phyloP scores from a whole-genome alignment of 2,888 invertebrate genomes.

The Strigamia transsilvanica region DNA sequence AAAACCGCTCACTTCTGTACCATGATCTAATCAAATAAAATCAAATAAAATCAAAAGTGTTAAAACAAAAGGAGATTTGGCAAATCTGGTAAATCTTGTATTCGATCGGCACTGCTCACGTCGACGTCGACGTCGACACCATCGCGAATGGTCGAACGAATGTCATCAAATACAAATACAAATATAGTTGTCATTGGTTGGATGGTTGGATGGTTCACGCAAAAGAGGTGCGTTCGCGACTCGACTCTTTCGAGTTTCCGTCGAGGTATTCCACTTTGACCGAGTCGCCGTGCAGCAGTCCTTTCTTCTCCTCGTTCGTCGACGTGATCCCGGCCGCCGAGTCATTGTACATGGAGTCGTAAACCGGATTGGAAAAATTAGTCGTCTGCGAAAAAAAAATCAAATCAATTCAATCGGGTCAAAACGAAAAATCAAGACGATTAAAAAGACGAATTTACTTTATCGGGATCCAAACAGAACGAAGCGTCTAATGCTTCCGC shows the following conservation, averaged over 20 bases:
- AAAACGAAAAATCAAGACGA: neutral
- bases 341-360: conserved; percentile 78
- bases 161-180: neutral
- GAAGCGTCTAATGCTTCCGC: conserved; percentile 65
- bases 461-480: conserved; percentile 71
- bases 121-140: neutral
- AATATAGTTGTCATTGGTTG: neutral
- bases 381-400: conserved; percentile 67
- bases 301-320: conserved; percentile 65
- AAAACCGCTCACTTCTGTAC: neutral
- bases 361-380: conserved; percentile 86
- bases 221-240: conserved; percentile 54
- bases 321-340: conserved; percentile 59
- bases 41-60: neutral
- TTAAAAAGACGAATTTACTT: conserved; percentile 64
- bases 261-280: conserved; percentile 56
- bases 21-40: neutral
- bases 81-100: neutral
- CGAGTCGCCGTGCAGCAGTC: conserved; percentile 61
- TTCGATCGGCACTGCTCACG: neutral
- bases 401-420: conserved; percentile 57
- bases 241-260: conserved; percentile 53
- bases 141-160: neutral
- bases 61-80: neutral
- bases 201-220: conserved; percentile 52